Evolutionary conservation across 2,797 vertebrate species (phyloP).

Genomic region (Sebastiscus albofasciatus): DNA sequence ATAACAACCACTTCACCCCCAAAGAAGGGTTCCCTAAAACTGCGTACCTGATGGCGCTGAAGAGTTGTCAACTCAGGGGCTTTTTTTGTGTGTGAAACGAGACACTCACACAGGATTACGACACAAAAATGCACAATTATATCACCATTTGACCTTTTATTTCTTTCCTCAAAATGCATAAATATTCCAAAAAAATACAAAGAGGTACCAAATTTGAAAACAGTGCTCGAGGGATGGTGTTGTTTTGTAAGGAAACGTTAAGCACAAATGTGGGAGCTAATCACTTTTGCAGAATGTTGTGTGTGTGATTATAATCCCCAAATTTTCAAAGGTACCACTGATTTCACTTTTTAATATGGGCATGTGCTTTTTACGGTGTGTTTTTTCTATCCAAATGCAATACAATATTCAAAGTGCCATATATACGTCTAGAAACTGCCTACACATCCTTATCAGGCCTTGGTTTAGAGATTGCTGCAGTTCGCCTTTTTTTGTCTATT

Average conservation of each 20-base stretch:
- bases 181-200: constrained; percentile 58
- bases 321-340: constrained; percentile 75
- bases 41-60: constrained; percentile 75
- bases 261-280: constrained; percentile 78
- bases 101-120: constrained; percentile 58
- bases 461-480: constrained; percentile 81
- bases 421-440: constrained; percentile 85
- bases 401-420: constrained; percentile 85
- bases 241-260: constrained; percentile 70
- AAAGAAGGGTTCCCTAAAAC: constrained; percentile 66
- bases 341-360: constrained; percentile 79
- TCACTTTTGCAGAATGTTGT: constrained; percentile 73
- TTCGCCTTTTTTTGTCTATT: constrained; percentile 75
- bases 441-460: constrained; percentile 82
- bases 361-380: constrained; percentile 82
- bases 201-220: constrained; percentile 71
- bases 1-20: constrained; percentile 59
- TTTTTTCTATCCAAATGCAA: constrained; percentile 84
- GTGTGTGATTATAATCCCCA: constrained; percentile 63
- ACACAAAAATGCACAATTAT: constrained; percentile 76
- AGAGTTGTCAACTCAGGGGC: constrained; percentile 82
- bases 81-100: constrained; percentile 68
- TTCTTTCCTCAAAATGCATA: constrained; percentile 51
- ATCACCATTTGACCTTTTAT: constrained; percentile 65
- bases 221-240: constrained; percentile 55